Evolutionary conservation across 2,888 invertebrate species (phyloP), one percentile per base, ranked within the genome.

Genomic region (Drosophila infuscata): DNA sequence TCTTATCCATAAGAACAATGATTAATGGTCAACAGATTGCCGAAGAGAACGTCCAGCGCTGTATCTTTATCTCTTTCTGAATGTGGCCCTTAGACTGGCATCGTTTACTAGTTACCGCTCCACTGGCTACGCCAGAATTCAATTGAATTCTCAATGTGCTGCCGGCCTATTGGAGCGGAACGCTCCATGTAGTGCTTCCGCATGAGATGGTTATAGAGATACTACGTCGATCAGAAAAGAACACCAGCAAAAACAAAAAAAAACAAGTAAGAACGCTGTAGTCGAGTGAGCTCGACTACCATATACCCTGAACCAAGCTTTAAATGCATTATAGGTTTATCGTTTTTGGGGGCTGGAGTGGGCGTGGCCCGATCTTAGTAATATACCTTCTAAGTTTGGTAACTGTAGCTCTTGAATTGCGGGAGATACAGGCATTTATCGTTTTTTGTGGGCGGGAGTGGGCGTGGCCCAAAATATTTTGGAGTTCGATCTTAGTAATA

Each of bases 131-230:
- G 15, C 29, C 51, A 46, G 48, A 17, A 58, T 58, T 58, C 32
- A 73, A 85, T 84, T 85, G 72, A 84, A 89, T 89, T 87, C 73
- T 73, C 73, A 75, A 74, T 83, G 72, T 61, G 62, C 56, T 53
- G 70, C 79, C 76, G 61, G 68, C 76, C 89, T 88, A 88, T 78
- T 90, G 89, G 83, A 90, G 90, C 90, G 84, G 69, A 90, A 90
- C 86, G 82, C 71, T 68, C 57, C 72, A 57, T 61, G 53, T 35
- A 61, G 49, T 64, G 81, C 86, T 89, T 87, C 86, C 90, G 88
- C 77, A 74, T 76, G 69, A 70, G 32, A 36, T 70, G 48, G 57
- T 2, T 29, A 29, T 48, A 25, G 0, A 60, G 20, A 51, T 49
- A 38, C 2, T 43, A 56, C 29, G 43, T 64, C 58, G 41, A 79